phyloP scores from a whole-genome alignment of 2,888 invertebrate genomes.

The Cataglyphis livida region DNA sequence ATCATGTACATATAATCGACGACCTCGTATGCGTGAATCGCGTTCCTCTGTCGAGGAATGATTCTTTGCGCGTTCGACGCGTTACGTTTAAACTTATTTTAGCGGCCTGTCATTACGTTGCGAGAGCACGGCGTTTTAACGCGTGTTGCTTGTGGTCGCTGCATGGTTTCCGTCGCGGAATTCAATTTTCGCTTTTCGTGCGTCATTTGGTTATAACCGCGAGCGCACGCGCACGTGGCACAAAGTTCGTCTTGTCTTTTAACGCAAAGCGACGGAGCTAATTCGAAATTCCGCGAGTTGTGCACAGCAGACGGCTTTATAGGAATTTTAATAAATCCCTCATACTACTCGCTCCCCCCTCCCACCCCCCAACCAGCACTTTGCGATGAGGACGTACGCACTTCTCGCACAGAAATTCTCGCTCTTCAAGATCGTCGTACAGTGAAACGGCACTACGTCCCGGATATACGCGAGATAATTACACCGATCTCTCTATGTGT shows the following conservation, averaged over 20 bases:
- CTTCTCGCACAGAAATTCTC: slow-evolving; percentile 52
- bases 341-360: not conserved
- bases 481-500: slow-evolving; percentile 44
- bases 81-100: slow-evolving; percentile 23
- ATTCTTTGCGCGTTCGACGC: slow-evolving; percentile 9
- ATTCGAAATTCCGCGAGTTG: slow-evolving; percentile 62
- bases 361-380: not conserved
- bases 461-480: slow-evolving; percentile 42
- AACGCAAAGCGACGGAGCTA: slow-evolving; percentile 59
- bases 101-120: not conserved
- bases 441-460: slow-evolving; percentile 24
- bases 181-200: slow-evolving; percentile 52
- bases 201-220: slow-evolving; percentile 48
- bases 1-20: slow-evolving; percentile 12
- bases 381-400: not conserved
- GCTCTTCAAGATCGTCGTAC: slow-evolving; percentile 35
- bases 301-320: slow-evolving; percentile 28
- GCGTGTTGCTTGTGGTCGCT: slow-evolving; percentile 11
- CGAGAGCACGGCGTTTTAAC: slow-evolving; percentile 24
- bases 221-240: slow-evolving; percentile 23
- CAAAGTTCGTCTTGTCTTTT: slow-evolving; percentile 57
- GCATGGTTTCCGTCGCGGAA: slow-evolving; percentile 39
- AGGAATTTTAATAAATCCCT: slow-evolving; percentile 67
- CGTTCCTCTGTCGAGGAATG: not conserved
- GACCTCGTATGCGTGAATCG: not conserved